These are phyloP conservation scores for Holcopasites calliopsidis DNA, from an alignment of 1,140 invertebrate genomes.

Conservation along the genomic window DNA sequence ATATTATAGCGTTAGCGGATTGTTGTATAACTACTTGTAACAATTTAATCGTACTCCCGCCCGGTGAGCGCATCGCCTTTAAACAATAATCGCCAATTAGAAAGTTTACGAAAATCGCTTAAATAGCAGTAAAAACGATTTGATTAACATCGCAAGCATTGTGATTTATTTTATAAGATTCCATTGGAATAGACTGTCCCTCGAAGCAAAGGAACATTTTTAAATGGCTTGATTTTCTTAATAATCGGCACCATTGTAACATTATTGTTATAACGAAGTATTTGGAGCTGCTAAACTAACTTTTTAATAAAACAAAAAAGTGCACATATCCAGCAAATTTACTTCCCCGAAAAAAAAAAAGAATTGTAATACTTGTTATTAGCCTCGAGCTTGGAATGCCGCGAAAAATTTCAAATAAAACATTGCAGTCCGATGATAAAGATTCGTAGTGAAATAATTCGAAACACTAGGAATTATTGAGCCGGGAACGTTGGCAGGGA, in stretches of 20 bases:
- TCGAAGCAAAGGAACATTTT: background rate
- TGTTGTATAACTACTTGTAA: background rate
- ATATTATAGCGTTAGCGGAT: background rate
- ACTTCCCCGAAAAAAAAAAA: background rate
- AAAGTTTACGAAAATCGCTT: background rate
- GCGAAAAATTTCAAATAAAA: background rate
- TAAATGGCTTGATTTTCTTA: conserved; percentile 16
- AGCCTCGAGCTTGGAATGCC: background rate
- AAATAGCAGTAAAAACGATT: background rate
- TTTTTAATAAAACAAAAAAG: conserved; percentile 23
- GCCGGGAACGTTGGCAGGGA: background rate
- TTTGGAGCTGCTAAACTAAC: conserved; percentile 37
- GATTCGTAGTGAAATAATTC: background rate
- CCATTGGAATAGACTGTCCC: background rate
- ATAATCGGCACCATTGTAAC: conserved; percentile 16
- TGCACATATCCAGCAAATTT: background rate
- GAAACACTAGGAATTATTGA: background rate
- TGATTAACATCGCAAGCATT: conserved; percentile 20
- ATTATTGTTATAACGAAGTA: conserved; percentile 26
- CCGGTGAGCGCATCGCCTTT: background rate
- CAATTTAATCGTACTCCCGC: background rate
- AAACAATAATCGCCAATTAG: background rate
- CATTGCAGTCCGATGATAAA: background rate
- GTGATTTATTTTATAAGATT: conserved; percentile 43
- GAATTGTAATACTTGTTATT: background rate